Conservation (phyloP, 2,113 vertebrate species). For the Turdus rufiventris region DNA sequence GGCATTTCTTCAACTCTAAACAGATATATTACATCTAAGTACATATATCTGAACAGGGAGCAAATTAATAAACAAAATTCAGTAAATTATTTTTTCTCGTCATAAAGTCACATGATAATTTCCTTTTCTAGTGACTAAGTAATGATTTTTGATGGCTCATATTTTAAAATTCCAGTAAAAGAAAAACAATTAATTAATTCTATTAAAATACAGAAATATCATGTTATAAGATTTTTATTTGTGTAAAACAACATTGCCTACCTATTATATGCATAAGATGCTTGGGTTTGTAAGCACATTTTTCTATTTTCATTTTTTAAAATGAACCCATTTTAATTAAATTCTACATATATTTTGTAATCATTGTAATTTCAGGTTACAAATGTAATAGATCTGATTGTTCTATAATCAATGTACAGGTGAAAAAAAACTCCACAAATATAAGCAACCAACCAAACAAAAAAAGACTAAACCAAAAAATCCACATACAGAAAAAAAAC, state of each 20-base stretch:
- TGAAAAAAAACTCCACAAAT: neutral
- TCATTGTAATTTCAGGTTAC: neutral
- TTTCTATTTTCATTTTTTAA: neutral
- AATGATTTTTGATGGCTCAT: neutral
- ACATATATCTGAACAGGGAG: rapidly evolving
- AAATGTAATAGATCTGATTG: neutral
- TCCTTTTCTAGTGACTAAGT: neutral
- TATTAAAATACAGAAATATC: neutral
- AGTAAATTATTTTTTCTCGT: neutral
- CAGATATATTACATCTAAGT: neutral
- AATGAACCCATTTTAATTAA: neutral
- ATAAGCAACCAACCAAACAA: neutral
- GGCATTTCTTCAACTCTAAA: neutral
- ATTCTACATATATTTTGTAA: neutral
- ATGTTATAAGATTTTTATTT: neutral
- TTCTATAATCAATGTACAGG: neutral
- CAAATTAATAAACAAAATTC: neutral
- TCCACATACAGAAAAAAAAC: too few relatives aligned
- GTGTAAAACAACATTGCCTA: neutral
- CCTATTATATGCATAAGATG: neutral
- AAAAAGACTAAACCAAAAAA: neutral
- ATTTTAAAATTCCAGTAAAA: neutral
- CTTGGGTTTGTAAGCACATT: neutral
- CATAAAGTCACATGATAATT: neutral
- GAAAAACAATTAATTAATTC: neutral